Base-by-base conservation (phyloP, 2,113 vertebrate species). In the Melanostigma gelatinosum region DNA sequence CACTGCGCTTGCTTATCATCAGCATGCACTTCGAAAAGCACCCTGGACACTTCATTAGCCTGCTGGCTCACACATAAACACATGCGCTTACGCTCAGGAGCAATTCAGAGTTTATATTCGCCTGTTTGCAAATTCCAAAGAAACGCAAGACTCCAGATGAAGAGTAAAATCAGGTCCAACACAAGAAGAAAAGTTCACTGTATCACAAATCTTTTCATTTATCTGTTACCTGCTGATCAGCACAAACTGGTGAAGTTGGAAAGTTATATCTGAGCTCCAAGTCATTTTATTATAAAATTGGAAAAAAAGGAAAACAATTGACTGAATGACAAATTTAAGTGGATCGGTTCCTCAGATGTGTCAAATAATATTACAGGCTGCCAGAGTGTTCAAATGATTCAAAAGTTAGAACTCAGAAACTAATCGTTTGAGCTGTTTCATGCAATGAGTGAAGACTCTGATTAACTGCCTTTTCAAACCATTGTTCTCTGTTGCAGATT, bases 41-140 rank as follows among this genome's bases (percentile, higher is more conserved):
- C 85, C 76, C 70, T 18, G 3, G 77, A 75, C 77, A 76, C 73
- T 77, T 83, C 69, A 88, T 84, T 88, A 80, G 70, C 52, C 24
- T 22, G n/a, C 58, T 80, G 80, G 48, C 54, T 68, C 72, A 40
- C 70, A 54, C 24, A 64, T 67, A 75, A 80, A 84, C 72, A 69
- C 75, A 63, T 22, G 68, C 22, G 76, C 72, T 80, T 22, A 72
- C 22, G 74, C 72, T 82, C 72, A 63, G 77, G 80, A 74, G 78
- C 75, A 84, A 77, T 83, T 84, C 55, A 40, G 54, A 75, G 70
- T 86, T 84, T 75, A 74, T 34, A 40, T 52, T 65, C 65, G 61
- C 48, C 69, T 72, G 69, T 76, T 80, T 85, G 42, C 46, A 79
- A 57, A 62, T 60, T 63, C 8, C 20, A 73, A 78, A 80, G 36